Conservation (phyloP, 2,113 vertebrate genomes). For the Elachura formosa region DNA sequence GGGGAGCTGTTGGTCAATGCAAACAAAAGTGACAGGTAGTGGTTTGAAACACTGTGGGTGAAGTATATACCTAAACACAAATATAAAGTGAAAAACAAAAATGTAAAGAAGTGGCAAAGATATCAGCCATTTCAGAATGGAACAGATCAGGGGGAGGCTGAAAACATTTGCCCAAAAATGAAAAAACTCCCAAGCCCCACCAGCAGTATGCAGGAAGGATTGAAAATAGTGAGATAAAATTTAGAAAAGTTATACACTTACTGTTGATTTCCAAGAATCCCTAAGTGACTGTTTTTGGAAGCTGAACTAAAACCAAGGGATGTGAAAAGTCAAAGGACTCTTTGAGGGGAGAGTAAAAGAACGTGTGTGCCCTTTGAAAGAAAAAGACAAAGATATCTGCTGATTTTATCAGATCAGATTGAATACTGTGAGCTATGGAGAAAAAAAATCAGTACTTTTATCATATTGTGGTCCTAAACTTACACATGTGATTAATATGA, state of each 20-base stretch:
- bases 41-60: background rate
- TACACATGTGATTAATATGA: background rate
- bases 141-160: background rate
- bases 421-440: background rate
- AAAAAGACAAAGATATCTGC: background rate
- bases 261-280: background rate
- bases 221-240: background rate
- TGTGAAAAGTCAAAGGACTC: background rate
- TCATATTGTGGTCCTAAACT: background rate
- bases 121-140: background rate
- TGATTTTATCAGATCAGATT: background rate
- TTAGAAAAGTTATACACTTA: background rate
- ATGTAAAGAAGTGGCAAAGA: background rate
- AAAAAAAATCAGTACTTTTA: background rate
- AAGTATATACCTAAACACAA: background rate
- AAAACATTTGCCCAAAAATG: background rate
- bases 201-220: background rate
- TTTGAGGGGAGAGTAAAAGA: background rate
- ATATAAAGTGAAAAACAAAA: background rate
- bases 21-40: background rate
- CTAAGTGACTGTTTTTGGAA: background rate
- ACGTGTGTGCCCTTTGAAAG: background rate
- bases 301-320: background rate
- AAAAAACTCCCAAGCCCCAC: background rate
- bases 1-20: background rate